Base-by-base conservation (phyloP, 2,113 vertebrate genomes). In the Manacus vitellinus region DNA sequence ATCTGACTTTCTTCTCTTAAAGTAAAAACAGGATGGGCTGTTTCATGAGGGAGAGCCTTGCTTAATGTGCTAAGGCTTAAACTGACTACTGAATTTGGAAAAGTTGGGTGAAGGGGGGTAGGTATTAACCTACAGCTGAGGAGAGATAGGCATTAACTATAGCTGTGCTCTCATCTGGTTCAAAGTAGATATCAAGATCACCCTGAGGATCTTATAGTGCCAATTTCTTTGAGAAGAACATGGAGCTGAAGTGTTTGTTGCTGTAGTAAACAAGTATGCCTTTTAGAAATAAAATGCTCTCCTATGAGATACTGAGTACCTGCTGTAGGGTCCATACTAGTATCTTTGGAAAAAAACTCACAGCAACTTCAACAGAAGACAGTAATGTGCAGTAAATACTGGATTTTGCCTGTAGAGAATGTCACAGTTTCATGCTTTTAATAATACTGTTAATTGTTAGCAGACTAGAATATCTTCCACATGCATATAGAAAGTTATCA, bases 281-380 rank as follows among this genome's bases (percentile, higher is more conserved):
- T 71, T 75, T 85, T 82, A 10, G 31, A 75, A 89, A 52, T 58
- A 59, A 77, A 92, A 67, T n/a, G 3, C 6, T 92, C 6, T 87
- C 14, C 55, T 68, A 0, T 67, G 39, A 56, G 22, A 39, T 61
- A 14, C 20, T 66, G 43, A 76, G 13, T 72, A 44, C 30, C 23
- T 89, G 23, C 28, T 58, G 6, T 49, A 66, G 31, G 7, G 25
- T 68, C n/a, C 14, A 1, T 67, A 24, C 7, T 4, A 58, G 7
- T 28, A 43, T 63, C 43, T 71, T 75, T 14, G n/a, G 13, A 12
- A n/a, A 72, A 78, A 76, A 3, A 0, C 0, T 9, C 18, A 5
- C 4, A 73, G 16, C 7, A 68, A 17, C 46, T 49, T 87, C 51
- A 68, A 22, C 11, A 67, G 37, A 67, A 83, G 24, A 28, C 12